These are phyloP conservation scores for Tetragonula clypearis DNA, from an alignment of 1,140 invertebrate species.

Conservation along the genomic window DNA sequence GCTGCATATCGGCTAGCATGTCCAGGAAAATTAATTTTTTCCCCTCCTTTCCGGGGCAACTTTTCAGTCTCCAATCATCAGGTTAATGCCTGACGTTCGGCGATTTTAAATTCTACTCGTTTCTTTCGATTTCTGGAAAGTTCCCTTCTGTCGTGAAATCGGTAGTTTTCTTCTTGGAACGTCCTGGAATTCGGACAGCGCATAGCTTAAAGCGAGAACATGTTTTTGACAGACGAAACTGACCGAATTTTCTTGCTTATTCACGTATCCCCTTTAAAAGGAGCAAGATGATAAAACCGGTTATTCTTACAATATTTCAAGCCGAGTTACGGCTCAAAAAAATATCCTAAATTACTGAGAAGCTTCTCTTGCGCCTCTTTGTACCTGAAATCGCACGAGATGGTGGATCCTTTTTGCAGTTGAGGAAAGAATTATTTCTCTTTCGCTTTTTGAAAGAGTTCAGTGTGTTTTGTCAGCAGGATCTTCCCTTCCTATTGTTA, in stretches of 20 bases:
- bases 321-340: background rate
- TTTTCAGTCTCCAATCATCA: conserved; percentile 13
- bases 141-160: background rate
- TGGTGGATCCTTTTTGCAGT: background rate
- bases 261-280: background rate
- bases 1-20: conserved; percentile 26
- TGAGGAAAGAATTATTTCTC: conserved; percentile 12
- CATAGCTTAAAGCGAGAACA: background rate
- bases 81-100: conserved; percentile 1
- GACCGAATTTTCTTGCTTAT: background rate
- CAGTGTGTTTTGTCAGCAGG: conserved; percentile 41
- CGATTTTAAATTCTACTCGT: background rate
- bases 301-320: background rate
- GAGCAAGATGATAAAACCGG: background rate
- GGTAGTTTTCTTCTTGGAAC: background rate
- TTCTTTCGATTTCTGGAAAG: too few relatives aligned
- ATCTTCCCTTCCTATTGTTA: conserved; percentile 35
- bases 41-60: conserved; percentile 5
- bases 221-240: background rate
- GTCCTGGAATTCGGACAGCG: background rate
- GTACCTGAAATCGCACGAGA: conserved; percentile 9
- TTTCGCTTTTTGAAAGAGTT: conserved; percentile 25
- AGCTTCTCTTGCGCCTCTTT: background rate
- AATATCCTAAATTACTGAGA: conserved; percentile 5
- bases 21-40: background rate